Evolutionary conservation across 2,888 invertebrate genomes (phyloP).

Genomic region (Gisinianus flammeolus): DNA sequence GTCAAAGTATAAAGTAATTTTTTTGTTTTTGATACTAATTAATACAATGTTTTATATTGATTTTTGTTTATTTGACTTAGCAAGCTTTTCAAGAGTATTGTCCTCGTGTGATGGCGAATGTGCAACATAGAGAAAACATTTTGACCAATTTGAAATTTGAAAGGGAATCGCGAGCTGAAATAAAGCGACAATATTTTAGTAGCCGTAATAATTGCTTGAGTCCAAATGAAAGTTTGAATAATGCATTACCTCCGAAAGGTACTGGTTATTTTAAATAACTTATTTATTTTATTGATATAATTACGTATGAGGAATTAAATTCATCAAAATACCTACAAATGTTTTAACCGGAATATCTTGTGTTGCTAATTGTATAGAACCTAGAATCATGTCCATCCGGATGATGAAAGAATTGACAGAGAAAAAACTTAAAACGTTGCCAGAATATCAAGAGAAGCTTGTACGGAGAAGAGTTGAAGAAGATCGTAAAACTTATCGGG

Average conservation of each 20-base stretch:
- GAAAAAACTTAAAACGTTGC: conserved; percentile 72
- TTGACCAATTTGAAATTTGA: conserved; percentile 64
- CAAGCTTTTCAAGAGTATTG: conserved; percentile 74
- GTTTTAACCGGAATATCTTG: not conserved
- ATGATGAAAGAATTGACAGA: conserved; percentile 70
- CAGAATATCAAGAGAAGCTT: conserved; percentile 74
- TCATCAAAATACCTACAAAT: not conserved
- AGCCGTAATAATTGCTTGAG: conserved; percentile 36
- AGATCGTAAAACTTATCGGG: conserved; percentile 71
- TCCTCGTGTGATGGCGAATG: conserved; percentile 72
- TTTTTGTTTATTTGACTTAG: conserved; percentile 62
- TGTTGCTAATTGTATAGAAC: conserved; percentile 30
- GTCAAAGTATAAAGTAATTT: not conserved
- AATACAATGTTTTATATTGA: not conserved
- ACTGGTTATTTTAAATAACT: no score
- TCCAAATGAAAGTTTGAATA: conserved; percentile 36
- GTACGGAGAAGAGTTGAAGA: conserved; percentile 69
- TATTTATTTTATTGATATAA: not conserved
- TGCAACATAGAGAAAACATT: conserved; percentile 66
- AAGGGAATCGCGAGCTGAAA: conserved; percentile 63
- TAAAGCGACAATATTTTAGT: conserved; percentile 61
- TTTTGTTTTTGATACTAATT: no score
- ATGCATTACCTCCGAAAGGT: conserved; percentile 46
- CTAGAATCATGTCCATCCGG: conserved; percentile 63
- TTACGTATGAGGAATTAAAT: not conserved